Evolutionary conservation across 92 coral and sea anemone species (phyloP).

Genomic region (Palythoa grandiflora): DNA sequence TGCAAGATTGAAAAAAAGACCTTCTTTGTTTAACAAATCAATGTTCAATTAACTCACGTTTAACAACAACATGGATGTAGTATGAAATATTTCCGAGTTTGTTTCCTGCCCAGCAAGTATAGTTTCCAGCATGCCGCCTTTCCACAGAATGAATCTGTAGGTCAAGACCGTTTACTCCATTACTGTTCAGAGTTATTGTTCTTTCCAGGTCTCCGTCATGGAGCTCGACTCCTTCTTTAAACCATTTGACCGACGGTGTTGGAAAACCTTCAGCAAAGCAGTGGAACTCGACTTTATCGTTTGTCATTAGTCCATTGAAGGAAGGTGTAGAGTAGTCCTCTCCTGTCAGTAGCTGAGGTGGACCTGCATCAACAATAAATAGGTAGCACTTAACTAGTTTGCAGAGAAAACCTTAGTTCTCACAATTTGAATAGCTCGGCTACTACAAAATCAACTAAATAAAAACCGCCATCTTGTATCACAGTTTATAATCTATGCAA

Average conservation of each 20-base stretch:
- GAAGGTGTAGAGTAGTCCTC: conserved; percentile 13
- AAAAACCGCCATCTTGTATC: too few species aligned
- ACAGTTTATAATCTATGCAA: too few species aligned
- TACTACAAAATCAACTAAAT: too few species aligned
- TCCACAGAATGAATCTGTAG: conserved; percentile 4
- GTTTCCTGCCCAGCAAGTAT: conserved; percentile 37
- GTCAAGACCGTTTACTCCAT: conserved; percentile 23
- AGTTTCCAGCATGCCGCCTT: conserved; percentile 38
- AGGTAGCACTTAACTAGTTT: too few species aligned
- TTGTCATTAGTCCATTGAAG: neutral
- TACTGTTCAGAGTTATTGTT: neutral
- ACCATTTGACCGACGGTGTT: conserved; percentile 25
- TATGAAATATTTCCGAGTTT: neutral
- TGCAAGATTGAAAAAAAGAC: too few species aligned
- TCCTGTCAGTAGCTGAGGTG: conserved; percentile 18
- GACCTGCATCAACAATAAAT: neutral
- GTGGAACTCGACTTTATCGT: neutral
- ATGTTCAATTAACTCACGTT: conserved; percentile 3
- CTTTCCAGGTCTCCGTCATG: conserved; percentile 14
- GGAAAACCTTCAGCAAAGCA: conserved; percentile 33
- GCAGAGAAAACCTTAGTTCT: too few species aligned
- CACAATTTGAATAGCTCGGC: too few species aligned
- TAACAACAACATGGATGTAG: conserved; percentile 9
- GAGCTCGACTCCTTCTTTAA: conserved; percentile 31
- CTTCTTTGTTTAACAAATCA: too few species aligned